phyloP scores from a whole-genome alignment of 2,797 vertebrate genomes.

The Crenuchus spilurus region DNA sequence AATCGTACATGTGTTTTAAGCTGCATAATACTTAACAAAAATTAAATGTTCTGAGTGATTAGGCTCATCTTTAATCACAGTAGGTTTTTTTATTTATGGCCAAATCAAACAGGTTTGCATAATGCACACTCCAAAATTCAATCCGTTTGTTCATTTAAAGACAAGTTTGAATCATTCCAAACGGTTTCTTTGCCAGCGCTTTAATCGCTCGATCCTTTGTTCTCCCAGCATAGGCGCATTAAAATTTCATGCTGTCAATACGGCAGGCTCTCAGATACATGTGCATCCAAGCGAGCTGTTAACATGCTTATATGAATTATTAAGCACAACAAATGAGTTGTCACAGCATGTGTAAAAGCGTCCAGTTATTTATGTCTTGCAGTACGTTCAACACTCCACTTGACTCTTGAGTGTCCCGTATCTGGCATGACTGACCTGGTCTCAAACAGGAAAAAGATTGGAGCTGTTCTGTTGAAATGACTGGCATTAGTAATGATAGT shows the following conservation, averaged over 20 bases:
- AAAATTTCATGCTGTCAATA: constrained; percentile 52
- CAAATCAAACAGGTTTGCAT: background rate
- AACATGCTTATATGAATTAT: constrained; percentile 55
- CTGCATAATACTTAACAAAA: too few species aligned
- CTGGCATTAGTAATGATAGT: background rate
- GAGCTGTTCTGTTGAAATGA: constrained; percentile 4
- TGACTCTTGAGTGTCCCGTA: constrained; percentile 28
- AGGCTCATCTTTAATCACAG: constrained; percentile 1
- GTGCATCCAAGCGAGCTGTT: constrained; percentile 22
- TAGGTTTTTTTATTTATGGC: too few species aligned
- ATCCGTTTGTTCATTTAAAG: constrained; percentile 14
- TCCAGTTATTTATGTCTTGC: constrained; percentile 27
- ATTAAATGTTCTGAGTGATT: too few species aligned
- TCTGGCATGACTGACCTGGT: constrained; percentile 11
- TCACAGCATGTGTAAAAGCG: constrained; percentile 39
- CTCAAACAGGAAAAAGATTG: constrained; percentile 18
- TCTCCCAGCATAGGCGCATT: constrained; percentile 36
- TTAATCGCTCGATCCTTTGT: constrained; percentile 28
- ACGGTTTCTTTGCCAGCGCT: constrained; percentile 24
- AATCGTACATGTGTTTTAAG: too few species aligned
- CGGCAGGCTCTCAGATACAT: constrained; percentile 36
- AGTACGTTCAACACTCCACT: constrained; percentile 29
- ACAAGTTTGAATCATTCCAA: background rate
- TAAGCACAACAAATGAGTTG: constrained; percentile 57
- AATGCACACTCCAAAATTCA: constrained; percentile 1